Conservation (phyloP, 1,140 invertebrate species). For the Fopius arisanus region DNA sequence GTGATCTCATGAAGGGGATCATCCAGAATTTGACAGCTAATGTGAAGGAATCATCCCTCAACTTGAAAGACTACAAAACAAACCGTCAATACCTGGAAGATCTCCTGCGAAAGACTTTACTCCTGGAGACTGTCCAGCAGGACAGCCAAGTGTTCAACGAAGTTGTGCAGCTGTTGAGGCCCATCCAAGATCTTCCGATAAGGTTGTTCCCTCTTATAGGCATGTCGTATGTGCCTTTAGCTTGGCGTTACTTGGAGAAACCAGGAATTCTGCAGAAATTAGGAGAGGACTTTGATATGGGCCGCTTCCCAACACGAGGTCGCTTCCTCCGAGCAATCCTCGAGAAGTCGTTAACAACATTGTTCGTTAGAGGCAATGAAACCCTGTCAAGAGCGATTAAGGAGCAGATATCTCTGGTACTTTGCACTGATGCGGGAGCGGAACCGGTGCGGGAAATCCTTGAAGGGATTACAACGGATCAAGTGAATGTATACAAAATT, state of each 20-base stretch:
- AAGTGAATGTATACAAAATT: constrained; percentile 21
- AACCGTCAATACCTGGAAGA: constrained; percentile 19
- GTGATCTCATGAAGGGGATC: background rate
- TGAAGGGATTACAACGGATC: constrained; percentile 10
- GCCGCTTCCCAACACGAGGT: constrained; percentile 15
- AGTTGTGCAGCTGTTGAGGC: background rate
- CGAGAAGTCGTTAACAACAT: background rate
- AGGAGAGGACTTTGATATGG: constrained; percentile 23
- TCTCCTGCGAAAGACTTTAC: background rate
- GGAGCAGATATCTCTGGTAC: background rate
- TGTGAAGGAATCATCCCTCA: background rate
- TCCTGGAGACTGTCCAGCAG: background rate
- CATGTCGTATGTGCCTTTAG: background rate
- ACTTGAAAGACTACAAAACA: background rate
- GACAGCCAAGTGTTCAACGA: constrained; percentile 16
- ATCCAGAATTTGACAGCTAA: background rate
- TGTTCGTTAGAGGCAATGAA: background rate
- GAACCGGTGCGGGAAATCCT: constrained; percentile 7
- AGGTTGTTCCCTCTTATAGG: background rate
- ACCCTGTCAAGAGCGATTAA: background rate
- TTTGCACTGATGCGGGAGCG: background rate
- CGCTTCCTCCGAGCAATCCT: constrained; percentile 4
- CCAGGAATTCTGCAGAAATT: background rate
- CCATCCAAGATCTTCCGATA: constrained; percentile 13
- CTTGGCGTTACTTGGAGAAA: background rate